phyloP scores from a whole-genome alignment of 2,797 vertebrate species.

The Diplodus puntazzo region DNA sequence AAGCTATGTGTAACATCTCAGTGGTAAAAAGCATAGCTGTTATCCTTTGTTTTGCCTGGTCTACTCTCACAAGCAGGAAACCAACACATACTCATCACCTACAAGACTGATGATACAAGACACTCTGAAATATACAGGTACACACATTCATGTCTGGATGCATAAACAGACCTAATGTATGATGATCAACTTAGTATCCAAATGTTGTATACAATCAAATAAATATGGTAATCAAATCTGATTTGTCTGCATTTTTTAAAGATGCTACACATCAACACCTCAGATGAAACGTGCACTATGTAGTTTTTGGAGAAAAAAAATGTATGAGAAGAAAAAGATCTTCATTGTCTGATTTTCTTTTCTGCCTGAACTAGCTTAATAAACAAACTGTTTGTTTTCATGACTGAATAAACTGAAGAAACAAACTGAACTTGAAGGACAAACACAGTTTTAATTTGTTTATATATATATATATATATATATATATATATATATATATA shows the following conservation, averaged over 20 bases:
- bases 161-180: constrained; percentile 1
- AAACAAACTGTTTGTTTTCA: too few relatives aligned
- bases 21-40: constrained; percentile 10
- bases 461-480: too few relatives aligned
- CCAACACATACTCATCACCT: neutral
- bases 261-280: neutral
- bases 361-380: too few relatives aligned
- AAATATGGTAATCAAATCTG: neutral
- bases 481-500: too few relatives aligned
- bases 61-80: constrained; percentile 1
- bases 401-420: too few relatives aligned
- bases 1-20: constrained; percentile 43
- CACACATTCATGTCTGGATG: neutral
- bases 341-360: too few relatives aligned
- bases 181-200: neutral
- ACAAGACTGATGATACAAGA: neutral
- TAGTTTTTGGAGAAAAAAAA: too few relatives aligned
- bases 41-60: neutral
- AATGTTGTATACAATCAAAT: neutral
- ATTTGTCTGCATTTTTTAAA: neutral
- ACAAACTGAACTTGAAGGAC: too few relatives aligned
- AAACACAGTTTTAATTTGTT: too few relatives aligned
- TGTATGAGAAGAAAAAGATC: too few relatives aligned
- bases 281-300: too few relatives aligned
- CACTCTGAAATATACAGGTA: neutral